Conservation (phyloP, 1,140 invertebrate genomes). For the Meloidogyne hapla region DNA sequence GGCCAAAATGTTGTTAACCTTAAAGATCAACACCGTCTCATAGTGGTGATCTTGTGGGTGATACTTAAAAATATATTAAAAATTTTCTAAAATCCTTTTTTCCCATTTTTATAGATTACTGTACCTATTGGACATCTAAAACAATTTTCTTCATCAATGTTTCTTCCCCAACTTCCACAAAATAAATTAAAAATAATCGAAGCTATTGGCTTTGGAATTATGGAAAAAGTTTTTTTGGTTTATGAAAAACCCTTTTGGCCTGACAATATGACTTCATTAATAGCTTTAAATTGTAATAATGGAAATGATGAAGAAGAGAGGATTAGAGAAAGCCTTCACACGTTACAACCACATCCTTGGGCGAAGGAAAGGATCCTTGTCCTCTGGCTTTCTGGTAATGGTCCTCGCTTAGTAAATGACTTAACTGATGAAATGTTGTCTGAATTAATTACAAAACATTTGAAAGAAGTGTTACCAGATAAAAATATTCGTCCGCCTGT, state of each 20-base stretch:
- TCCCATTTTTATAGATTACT: conserved; percentile 72
- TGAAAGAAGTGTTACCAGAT: conserved; percentile 25
- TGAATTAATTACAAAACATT: conserved; percentile 27
- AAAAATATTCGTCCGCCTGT: conserved; percentile 28
- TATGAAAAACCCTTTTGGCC: conserved; percentile 79
- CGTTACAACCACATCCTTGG: conserved; percentile 29
- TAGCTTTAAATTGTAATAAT: conserved; percentile 20
- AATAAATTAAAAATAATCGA: conserved; percentile 81
- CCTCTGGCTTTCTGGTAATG: conserved; percentile 43
- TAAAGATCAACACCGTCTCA: too few relatives aligned
- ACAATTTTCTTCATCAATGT: conserved; percentile 74
- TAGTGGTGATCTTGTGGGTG: too few relatives aligned
- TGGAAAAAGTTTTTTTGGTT: conserved; percentile 88
- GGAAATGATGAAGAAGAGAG: background rate
- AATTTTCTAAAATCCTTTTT: background rate
- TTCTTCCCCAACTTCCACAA: conserved; percentile 79
- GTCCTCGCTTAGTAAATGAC: conserved; percentile 31
- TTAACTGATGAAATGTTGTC: conserved; percentile 32
- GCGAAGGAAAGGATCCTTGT: conserved; percentile 26
- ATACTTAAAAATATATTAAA: too few relatives aligned
- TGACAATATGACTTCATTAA: conserved; percentile 23
- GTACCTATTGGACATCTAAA: conserved; percentile 88
- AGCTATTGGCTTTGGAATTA: conserved; percentile 73
- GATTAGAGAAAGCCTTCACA: conserved; percentile 23
- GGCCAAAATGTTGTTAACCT: too few relatives aligned